Conservation (phyloP, 2,888 invertebrate genomes). For the Drosophila pseudotalamancana region DNA sequence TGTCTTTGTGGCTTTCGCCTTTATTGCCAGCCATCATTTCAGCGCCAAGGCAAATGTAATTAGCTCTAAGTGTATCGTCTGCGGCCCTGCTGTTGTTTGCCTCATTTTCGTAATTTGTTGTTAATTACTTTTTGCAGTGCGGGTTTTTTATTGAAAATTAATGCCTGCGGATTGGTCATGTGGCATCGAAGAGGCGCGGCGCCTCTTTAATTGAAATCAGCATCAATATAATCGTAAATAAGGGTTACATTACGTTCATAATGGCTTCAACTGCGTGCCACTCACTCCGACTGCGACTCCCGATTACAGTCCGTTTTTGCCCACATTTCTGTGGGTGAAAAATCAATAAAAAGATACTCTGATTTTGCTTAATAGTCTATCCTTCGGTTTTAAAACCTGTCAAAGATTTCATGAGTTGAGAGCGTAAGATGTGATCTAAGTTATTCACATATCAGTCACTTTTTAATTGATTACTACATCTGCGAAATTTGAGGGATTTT, state of each 20-base stretch:
- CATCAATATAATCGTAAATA: slow-evolving; percentile 39
- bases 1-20: slow-evolving; percentile 28
- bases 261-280: background rate
- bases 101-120: slow-evolving; percentile 66
- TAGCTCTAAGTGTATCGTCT: slow-evolving; percentile 69
- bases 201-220: slow-evolving; percentile 61
- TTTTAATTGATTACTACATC: no score
- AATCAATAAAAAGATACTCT: no score
- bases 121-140: slow-evolving; percentile 67
- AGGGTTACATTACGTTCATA: slow-evolving; percentile 43
- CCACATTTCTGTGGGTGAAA: background rate
- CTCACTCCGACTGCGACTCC: slow-evolving; percentile 27
- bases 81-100: slow-evolving; percentile 35
- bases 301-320: slow-evolving; percentile 1
- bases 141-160: slow-evolving; percentile 70
- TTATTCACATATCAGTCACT: no score
- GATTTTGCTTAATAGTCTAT: no score
- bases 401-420: no score
- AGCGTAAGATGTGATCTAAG: no score
- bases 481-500: no score
- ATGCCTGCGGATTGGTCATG: slow-evolving; percentile 58
- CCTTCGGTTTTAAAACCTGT: no score
- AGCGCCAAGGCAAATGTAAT: slow-evolving; percentile 59
- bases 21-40: slow-evolving; percentile 50
- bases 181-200: slow-evolving; percentile 6